These are phyloP conservation scores for Prosapia bicincta DNA, from an alignment of 2,888 invertebrate genomes.

Conservation along the genomic window DNA sequence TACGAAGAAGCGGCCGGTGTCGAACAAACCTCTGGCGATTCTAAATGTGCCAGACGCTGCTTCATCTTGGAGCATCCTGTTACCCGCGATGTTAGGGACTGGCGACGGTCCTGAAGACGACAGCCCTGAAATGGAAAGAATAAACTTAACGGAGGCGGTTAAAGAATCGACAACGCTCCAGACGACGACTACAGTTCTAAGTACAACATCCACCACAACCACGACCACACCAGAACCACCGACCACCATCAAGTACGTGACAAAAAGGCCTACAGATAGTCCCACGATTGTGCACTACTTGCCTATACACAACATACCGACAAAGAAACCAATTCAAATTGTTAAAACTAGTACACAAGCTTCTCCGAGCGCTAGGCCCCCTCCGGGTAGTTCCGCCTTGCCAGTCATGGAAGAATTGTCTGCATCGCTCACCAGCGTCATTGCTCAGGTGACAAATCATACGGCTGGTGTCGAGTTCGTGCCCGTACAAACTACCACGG, in stretches of 20 bases:
- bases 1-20: conserved; percentile 45
- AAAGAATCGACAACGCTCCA: conserved; percentile 23
- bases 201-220: conserved; percentile 18
- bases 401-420: conserved; percentile 35
- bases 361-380: conserved; percentile 2
- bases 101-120: conserved; percentile 45
- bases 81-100: conserved; percentile 65
- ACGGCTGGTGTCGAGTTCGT: conserved; percentile 6
- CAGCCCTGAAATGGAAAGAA: not conserved
- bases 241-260: not conserved
- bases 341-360: conserved; percentile 7
- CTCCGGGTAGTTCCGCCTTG: not conserved
- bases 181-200: conserved; percentile 38
- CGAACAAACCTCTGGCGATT: conserved; percentile 26
- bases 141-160: conserved; percentile 10
- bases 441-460: conserved; percentile 35
- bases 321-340: conserved; percentile 22
- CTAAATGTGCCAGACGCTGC: conserved; percentile 70
- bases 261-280: conserved; percentile 34
- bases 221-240: conserved; percentile 35
- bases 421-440: conserved; percentile 36
- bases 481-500: conserved; percentile 11
- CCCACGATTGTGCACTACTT: conserved; percentile 37
- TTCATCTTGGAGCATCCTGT: conserved; percentile 75
- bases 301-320: conserved; percentile 34